Evolutionary conservation across 2,113 vertebrate genomes (phyloP).

Genomic region (Microtus richardsoni): DNA sequence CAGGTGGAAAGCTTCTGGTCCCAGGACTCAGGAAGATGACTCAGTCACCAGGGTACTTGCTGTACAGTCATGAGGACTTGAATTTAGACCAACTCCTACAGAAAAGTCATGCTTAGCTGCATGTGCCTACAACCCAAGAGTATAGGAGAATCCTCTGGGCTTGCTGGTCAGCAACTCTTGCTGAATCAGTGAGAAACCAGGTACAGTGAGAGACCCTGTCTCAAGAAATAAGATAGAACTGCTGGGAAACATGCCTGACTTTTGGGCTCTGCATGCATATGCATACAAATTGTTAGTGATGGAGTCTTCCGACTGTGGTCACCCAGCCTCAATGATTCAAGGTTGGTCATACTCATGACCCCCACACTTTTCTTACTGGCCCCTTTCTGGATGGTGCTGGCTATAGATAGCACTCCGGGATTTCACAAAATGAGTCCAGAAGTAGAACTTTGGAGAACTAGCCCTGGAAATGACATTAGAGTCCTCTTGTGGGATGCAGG

Average conservation of each 20-base stretch:
- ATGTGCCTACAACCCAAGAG: background rate
- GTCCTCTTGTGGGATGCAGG: background rate
- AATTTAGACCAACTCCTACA: background rate
- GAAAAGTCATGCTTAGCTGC: background rate
- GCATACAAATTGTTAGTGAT: background rate
- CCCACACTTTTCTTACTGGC: background rate
- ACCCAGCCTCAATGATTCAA: background rate
- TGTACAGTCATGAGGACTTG: background rate
- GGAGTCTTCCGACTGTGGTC: background rate
- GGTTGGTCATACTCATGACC: background rate
- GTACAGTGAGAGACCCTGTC: background rate
- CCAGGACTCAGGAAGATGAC: background rate
- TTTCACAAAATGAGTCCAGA: background rate
- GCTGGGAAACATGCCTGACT: background rate
- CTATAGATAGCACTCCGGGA: background rate
- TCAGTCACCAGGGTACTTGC: background rate
- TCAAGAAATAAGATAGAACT: background rate
- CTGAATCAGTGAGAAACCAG: background rate
- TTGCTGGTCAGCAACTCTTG: background rate
- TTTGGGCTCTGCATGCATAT: background rate
- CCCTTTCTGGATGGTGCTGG: background rate
- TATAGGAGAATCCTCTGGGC: background rate
- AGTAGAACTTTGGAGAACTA: background rate
- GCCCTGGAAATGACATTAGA: no score
- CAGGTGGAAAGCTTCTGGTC: background rate